Percentiles rank a stretch among this genome's conserved stretches.
These are phyloP conservation scores for Myzus persicae DNA, from an alignment of 1,140 invertebrate genomes.

Conservation along the genomic window DNA sequence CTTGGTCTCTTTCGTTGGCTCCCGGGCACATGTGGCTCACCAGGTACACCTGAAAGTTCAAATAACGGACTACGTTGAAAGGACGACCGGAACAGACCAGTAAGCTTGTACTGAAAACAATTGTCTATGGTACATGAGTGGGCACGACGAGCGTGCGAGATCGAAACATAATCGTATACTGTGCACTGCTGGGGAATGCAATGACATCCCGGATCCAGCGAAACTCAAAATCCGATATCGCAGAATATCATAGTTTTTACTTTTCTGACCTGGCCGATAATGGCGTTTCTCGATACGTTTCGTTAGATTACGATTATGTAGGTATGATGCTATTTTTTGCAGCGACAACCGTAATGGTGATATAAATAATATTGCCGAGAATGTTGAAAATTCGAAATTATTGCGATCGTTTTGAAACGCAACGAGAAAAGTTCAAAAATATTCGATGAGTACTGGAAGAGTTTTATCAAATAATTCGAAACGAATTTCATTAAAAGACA, in stretches of 20 bases:
- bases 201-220: not conserved
- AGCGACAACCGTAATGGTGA: not conserved
- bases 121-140: too few relatives aligned
- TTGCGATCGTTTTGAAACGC: not conserved
- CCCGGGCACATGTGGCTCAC: constrained; percentile 90
- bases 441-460: not conserved
- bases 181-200: too few relatives aligned
- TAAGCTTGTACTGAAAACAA: too few relatives aligned
- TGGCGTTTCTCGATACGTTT: not conserved
- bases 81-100: not conserved
- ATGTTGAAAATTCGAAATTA: too few relatives aligned
- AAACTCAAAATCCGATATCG: not conserved
- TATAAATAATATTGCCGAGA: too few relatives aligned
- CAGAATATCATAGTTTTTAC: not conserved
- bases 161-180: too few relatives aligned
- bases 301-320: not conserved
- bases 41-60: constrained; percentile 78
- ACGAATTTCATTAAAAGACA: not conserved
- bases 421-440: not conserved
- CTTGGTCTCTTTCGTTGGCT: constrained; percentile 78
- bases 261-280: not conserved
- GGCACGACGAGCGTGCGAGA: too few relatives aligned
- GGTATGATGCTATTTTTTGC: not conserved
- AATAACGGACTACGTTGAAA: not conserved
- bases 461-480: not conserved